A percentile compares a stretch with the other conserved stretches of the same genome.
phyloP scores from a whole-genome alignment of 1,140 invertebrate species.

The Harpegnathos saltator region DNA sequence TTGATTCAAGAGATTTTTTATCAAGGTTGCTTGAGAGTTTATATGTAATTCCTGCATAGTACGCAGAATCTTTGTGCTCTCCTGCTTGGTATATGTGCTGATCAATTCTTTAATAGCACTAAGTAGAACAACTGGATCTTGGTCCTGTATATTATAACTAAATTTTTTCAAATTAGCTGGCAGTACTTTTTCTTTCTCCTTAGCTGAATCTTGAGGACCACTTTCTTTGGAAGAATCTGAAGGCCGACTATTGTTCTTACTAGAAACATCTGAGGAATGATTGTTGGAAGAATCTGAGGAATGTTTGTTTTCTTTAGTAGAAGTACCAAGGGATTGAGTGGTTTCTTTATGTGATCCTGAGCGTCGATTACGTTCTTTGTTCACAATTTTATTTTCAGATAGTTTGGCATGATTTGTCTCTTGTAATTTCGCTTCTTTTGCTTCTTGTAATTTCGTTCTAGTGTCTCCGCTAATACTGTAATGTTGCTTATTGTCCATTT shows the following conservation, averaged over 20 bases:
- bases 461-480: conserved; percentile 48
- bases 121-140: conserved; percentile 75
- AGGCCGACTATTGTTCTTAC: conserved; percentile 81
- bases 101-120: conserved; percentile 79
- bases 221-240: conserved; percentile 69
- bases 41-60: conserved; percentile 79
- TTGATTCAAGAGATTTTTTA: conserved; percentile 78
- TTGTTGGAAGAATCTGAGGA: conserved; percentile 69
- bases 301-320: conserved; percentile 80
- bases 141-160: conserved; percentile 62
- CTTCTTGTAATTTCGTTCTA: conserved; percentile 66
- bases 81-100: conserved; percentile 77
- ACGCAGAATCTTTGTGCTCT: conserved; percentile 79
- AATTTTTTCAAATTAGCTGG: conserved; percentile 59
- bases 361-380: conserved; percentile 63
- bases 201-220: conserved; percentile 57
- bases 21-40: conserved; percentile 78
- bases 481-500: conserved; percentile 35
- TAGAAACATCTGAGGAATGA: conserved; percentile 75
- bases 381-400: conserved; percentile 51
- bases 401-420: conserved; percentile 48
- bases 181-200: conserved; percentile 63
- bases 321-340: conserved; percentile 70
- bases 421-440: conserved; percentile 59
- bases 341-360: conserved; percentile 71